phyloP scores from a whole-genome alignment of 53 echinoderm and acorn worm genomes.

The Zoroaster sp. region DNA sequence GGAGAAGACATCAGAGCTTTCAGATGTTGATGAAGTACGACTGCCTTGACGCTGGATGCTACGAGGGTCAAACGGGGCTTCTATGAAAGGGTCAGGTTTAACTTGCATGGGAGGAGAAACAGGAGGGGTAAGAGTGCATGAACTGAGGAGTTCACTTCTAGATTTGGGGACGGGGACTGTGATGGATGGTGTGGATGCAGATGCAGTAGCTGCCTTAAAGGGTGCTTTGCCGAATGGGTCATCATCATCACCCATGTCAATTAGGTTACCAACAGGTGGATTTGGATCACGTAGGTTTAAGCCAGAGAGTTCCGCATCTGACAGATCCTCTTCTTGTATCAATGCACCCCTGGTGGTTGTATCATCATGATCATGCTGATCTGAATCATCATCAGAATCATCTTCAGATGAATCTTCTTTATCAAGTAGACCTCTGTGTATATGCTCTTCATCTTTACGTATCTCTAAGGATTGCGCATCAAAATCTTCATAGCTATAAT shows the following conservation, averaged over 20 bases:
- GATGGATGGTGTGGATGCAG: no score
- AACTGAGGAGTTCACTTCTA: conserved; percentile 70
- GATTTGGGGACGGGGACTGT: conserved; percentile 56
- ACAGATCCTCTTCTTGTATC: conserved; percentile 77
- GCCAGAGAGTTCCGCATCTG: conserved; percentile 88
- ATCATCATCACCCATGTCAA: conserved; percentile 77
- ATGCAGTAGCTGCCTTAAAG: conserved; percentile 42
- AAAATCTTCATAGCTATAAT: conserved; percentile 82
- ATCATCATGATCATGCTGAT: conserved; percentile 73
- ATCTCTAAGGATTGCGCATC: conserved; percentile 75
- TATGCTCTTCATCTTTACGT: conserved; percentile 82
- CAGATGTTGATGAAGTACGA: conserved; percentile 82
- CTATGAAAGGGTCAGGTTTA: conserved; percentile 77
- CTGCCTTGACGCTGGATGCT: conserved; percentile 82
- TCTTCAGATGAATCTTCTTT: conserved; percentile 76
- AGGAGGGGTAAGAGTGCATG: conserved; percentile 92
- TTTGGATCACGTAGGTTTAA: conserved; percentile 82
- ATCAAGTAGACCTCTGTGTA: conserved; percentile 84
- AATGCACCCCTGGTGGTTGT: conserved; percentile 43
- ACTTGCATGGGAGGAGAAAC: conserved; percentile 89
- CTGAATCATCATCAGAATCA: conserved; percentile 64
- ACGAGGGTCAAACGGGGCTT: conserved; percentile 78
- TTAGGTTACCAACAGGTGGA: conserved; percentile 81
- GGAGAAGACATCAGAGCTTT: conserved; percentile 90
- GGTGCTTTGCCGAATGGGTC: conserved; percentile 89